Percentiles rank a stretch among this genome's conserved stretches.
Conservation (phyloP, 2,888 invertebrate species). For the Neoitamus cyanurus region DNA sequence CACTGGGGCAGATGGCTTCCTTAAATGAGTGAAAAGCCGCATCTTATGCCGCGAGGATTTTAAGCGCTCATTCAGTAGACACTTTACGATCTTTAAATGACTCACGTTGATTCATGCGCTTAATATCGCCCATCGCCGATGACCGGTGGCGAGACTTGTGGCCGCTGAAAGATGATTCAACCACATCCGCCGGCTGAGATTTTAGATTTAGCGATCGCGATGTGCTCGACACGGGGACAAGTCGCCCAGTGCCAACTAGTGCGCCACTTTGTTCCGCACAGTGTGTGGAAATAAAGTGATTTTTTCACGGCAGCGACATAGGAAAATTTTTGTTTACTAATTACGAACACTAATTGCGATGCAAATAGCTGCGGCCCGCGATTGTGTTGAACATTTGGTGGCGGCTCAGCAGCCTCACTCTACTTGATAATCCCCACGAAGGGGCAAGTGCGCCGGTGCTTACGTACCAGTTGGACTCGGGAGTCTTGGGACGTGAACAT, state of each 20-base stretch:
- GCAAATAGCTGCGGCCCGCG: neutral
- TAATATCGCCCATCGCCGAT: neutral
- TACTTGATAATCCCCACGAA: neutral
- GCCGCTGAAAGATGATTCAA: neutral
- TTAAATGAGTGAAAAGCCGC: conserved; percentile 17
- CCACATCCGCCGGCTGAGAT: neutral
- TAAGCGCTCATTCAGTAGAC: conserved; percentile 7
- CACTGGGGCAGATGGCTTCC: conserved; percentile 1
- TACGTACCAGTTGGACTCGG: neutral
- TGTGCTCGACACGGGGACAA: neutral
- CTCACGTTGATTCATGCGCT: conserved; percentile 27
- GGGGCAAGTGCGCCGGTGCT: no score
- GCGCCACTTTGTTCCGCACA: neutral
- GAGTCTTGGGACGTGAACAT: neutral
- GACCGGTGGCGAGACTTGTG: neutral
- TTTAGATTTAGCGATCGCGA: neutral
- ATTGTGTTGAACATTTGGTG: neutral
- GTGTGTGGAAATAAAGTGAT: neutral
- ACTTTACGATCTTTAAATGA: conserved; percentile 30
- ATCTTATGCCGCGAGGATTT: neutral
- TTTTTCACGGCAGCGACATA: neutral
- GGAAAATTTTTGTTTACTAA: conserved; percentile 37
- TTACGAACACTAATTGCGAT: conserved; percentile 42
- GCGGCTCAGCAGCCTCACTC: neutral
- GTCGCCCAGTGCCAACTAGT: neutral